Evolutionary conservation across 2,888 invertebrate genomes (phyloP).

Genomic region (Nomada lathburiana): DNA sequence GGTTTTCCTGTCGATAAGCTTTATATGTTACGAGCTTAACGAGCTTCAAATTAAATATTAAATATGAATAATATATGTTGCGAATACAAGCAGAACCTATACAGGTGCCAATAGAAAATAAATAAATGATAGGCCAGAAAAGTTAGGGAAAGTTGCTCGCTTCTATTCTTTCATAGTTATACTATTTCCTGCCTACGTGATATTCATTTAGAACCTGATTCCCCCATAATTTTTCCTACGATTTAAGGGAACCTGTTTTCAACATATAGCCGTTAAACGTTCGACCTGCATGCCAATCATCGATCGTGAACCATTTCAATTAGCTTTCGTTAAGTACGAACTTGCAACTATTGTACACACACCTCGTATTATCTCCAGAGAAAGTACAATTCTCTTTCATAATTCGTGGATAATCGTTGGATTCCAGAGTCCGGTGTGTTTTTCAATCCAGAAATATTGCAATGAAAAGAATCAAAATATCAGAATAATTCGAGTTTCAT

Average conservation of each 20-base stretch:
- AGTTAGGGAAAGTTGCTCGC: constrained; percentile 9
- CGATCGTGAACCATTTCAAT: constrained; percentile 10
- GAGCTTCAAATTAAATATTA: too few relatives aligned
- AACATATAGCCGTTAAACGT: background rate
- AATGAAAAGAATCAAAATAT: background rate
- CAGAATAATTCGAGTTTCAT: background rate
- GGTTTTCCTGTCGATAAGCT: too few relatives aligned
- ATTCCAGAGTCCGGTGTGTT: background rate
- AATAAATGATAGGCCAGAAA: background rate
- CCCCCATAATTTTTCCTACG: constrained; percentile 8
- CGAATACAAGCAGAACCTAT: too few relatives aligned
- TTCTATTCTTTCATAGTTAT: background rate
- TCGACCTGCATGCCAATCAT: background rate
- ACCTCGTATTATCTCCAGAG: background rate
- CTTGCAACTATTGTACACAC: background rate
- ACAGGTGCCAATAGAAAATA: background rate
- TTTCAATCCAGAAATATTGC: background rate
- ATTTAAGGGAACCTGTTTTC: background rate
- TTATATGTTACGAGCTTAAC: too few relatives aligned
- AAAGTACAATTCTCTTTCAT: background rate
- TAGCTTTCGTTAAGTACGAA: background rate
- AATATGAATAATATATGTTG: too few relatives aligned
- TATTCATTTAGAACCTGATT: constrained; percentile 15
- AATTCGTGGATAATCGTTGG: background rate
- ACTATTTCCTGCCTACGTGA: background rate